phyloP scores from a whole-genome alignment of 2,888 invertebrate genomes.

The Lydus trimaculatus region DNA sequence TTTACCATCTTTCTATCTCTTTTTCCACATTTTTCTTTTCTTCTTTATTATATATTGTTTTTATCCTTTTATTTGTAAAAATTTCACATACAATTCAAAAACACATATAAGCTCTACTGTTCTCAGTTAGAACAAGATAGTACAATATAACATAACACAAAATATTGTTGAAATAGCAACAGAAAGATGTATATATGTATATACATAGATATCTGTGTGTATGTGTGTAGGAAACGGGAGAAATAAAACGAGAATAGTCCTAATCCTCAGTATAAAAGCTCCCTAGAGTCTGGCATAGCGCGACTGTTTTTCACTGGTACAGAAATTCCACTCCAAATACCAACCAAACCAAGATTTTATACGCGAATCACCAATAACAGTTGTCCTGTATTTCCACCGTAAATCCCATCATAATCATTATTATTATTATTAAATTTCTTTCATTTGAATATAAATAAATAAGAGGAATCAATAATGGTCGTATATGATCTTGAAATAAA shows the following conservation, averaged over 20 bases:
- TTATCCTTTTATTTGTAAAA: neutral
- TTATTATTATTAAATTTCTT: constrained; percentile 52
- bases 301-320: constrained; percentile 40
- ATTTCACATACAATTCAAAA: constrained; percentile 3
- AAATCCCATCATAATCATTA: constrained; percentile 47
- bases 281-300: constrained; percentile 37
- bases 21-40: neutral
- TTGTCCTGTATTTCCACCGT: constrained; percentile 39
- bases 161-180: constrained; percentile 21
- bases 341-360: constrained; percentile 41
- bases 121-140: constrained; percentile 13
- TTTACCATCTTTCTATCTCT: neutral
- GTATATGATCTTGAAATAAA: neutral
- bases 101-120: neutral
- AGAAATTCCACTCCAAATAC: constrained; percentile 40
- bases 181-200: constrained; percentile 23
- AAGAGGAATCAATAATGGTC: too few species aligned
- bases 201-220: too few species aligned
- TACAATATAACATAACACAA: constrained; percentile 26
- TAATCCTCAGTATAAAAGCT: constrained; percentile 43
- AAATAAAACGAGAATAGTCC: constrained; percentile 37
- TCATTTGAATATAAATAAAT: neutral
- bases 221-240: constrained; percentile 33
- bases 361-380: constrained; percentile 48
- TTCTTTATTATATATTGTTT: neutral